Evolutionary conservation across 2,797 vertebrate genomes (phyloP), one percentile per base, ranked within the genome.

Genomic region (Cuculus canorus): DNA sequence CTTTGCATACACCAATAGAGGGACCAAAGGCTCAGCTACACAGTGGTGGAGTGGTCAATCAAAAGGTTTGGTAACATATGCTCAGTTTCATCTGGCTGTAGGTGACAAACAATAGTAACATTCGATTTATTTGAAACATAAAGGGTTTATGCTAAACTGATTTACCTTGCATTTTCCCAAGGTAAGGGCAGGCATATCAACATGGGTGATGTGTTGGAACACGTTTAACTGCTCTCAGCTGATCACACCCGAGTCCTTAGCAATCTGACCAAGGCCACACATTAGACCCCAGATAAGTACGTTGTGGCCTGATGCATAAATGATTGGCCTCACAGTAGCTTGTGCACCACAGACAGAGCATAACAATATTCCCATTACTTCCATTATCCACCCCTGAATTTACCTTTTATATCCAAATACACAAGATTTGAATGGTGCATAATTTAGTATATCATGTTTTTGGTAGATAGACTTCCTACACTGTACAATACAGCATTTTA

Each of bases 21-120:
- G 30, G 2, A 61, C 19, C 7, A 47, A 52, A 24, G 9, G 17
- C 32, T 71, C 48, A 27, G 39, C 39, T 69, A 39, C 5, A 43
- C 6, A 15, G 17, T 4, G 11, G 13, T 2, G 10, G 9, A 52
- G 28, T 2, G 22, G 35, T 25, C 50, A 32, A 37, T 78, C 27
- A n/a, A 23, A 4, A 17, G 0, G 0, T 57, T 25, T 19, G 39
- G 33, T 24, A 52, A 37, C 17, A 41, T 22, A 63, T 0, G 0
- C 24, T 18, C 30, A 13, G 11, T 35, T 52, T 22, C 35, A 13
- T 43, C 69, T 28, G 39, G 18, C 25, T 35, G 16, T 16, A 56
- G 8, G 3, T 22, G 24, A 35, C 35, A 50, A 71, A 52, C 10
- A 52, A 13, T 15, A 63, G 7, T n/a, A n/a, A n/a, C n/a, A n/a